These are phyloP conservation scores for Leptopilina clavipes DNA, from an alignment of 1,140 invertebrate genomes.

Conservation along the genomic window DNA sequence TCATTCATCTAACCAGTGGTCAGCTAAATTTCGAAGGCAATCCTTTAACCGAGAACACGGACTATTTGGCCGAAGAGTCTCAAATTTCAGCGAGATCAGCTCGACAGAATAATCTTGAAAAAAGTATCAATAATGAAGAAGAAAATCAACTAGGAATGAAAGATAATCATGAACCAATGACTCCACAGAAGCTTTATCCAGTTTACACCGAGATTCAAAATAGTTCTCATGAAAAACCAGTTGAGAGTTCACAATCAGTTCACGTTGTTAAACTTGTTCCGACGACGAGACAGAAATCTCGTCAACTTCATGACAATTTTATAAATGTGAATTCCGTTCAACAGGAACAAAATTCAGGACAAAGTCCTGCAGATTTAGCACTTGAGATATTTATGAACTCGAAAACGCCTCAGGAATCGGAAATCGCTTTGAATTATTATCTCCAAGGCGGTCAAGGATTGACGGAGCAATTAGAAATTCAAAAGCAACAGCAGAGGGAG, in stretches of 20 bases:
- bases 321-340: constrained; percentile 2
- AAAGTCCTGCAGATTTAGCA: constrained; percentile 47
- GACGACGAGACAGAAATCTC: not conserved
- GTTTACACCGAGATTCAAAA: constrained; percentile 44
- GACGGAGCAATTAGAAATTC: not conserved
- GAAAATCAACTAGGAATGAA: not conserved
- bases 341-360: constrained; percentile 28
- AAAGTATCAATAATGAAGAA: not conserved
- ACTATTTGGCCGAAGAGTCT: constrained; percentile 68
- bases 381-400: constrained; percentile 62
- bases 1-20: constrained; percentile 44
- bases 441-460: constrained; percentile 48
- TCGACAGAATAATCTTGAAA: constrained; percentile 9
- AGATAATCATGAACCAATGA: constrained; percentile 46
- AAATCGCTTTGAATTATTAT: constrained; percentile 63
- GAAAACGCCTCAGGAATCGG: constrained; percentile 66
- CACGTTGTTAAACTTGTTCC: not conserved
- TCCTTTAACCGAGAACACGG: constrained; percentile 67
- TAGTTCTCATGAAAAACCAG: constrained; percentile 36
- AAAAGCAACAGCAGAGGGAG: constrained; percentile 36
- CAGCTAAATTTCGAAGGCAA: constrained; percentile 70
- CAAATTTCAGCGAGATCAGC: constrained; percentile 51
- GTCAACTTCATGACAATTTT: constrained; percentile 8
- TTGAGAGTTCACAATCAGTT: not conserved
- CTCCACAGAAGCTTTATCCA: constrained; percentile 52